Percentiles rank a stretch among this genome's conserved stretches.
Conservation (phyloP, 2,888 invertebrate genomes). For the Drosophila vallismaia region DNA sequence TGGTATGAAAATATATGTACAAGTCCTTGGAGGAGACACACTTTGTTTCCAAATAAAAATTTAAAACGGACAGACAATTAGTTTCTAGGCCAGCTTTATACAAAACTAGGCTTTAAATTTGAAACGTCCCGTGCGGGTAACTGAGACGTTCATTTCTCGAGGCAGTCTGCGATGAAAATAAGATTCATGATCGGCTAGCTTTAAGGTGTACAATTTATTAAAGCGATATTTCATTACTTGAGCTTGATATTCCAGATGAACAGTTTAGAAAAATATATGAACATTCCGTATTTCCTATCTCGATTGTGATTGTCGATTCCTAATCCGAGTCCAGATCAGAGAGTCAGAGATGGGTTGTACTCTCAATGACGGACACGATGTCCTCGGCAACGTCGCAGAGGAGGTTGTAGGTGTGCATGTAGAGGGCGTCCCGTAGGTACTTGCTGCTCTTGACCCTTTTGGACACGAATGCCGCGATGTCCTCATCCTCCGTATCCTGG, state of each 20-base stretch:
- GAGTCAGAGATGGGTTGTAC: conserved; percentile 44
- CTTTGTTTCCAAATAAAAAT: neutral
- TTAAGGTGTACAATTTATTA: neutral
- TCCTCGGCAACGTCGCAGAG: conserved; percentile 75
- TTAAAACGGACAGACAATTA: neutral
- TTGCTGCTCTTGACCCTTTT: conserved; percentile 56
- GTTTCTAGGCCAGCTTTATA: neutral
- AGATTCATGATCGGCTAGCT: neutral
- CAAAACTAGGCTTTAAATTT: neutral
- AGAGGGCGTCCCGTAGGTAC: conserved; percentile 72
- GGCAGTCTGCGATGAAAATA: no score
- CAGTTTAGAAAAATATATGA: conserved; percentile 3
- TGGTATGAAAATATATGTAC: neutral
- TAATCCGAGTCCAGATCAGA: no score
- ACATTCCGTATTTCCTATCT: neutral
- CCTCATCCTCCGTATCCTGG: conserved; percentile 1
- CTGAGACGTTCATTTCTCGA: neutral
- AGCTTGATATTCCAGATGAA: neutral
- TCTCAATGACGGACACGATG: conserved; percentile 78
- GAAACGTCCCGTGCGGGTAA: neutral
- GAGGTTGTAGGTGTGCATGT: conserved; percentile 75
- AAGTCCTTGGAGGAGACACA: neutral
- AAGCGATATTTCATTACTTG: neutral
- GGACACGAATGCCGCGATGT: conserved; percentile 24
- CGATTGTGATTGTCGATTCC: neutral